These are phyloP conservation scores for Drosophila sulfurigaster DNA, from an alignment of 1,140 invertebrate genomes.

Conservation along the genomic window DNA sequence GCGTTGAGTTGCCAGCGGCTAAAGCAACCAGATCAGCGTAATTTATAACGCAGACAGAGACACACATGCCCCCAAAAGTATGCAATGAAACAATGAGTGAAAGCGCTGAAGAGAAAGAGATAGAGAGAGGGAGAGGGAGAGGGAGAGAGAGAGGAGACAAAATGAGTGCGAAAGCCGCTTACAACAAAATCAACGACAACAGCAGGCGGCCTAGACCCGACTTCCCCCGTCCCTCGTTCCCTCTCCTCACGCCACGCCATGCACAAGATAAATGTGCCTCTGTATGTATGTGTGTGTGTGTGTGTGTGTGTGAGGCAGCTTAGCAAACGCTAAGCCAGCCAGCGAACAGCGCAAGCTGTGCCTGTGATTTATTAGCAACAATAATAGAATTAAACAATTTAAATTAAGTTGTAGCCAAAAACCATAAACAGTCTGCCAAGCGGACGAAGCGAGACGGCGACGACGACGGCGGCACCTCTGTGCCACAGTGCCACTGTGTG, in stretches of 20 bases:
- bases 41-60: constrained; percentile 61
- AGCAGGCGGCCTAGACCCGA: constrained; percentile 28
- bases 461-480: constrained; percentile 17
- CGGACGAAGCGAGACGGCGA: constrained; percentile 23
- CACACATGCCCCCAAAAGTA: constrained; percentile 33
- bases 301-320: constrained; percentile 56
- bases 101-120: not conserved
- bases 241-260: not conserved
- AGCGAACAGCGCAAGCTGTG: constrained; percentile 76
- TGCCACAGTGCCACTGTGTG: not conserved
- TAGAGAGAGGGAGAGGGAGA: not conserved
- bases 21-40: constrained; percentile 63
- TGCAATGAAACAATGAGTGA: constrained; percentile 49
- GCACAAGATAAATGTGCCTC: constrained; percentile 63
- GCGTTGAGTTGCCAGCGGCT: constrained; percentile 39
- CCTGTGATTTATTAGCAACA: constrained; percentile 85
- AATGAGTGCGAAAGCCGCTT: constrained; percentile 65
- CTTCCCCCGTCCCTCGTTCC: not conserved
- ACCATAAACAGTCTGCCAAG: constrained; percentile 78
- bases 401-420: constrained; percentile 84
- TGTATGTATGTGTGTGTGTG: constrained; percentile 34
- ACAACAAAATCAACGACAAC: constrained; percentile 65
- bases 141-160: constrained; percentile 8
- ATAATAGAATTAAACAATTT: constrained; percentile 85
- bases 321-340: constrained; percentile 77